A percentile compares a stretch with the other conserved stretches of the same genome.
Conservation (phyloP, 1,140 invertebrate species). For the Tetranychus urticae region DNA sequence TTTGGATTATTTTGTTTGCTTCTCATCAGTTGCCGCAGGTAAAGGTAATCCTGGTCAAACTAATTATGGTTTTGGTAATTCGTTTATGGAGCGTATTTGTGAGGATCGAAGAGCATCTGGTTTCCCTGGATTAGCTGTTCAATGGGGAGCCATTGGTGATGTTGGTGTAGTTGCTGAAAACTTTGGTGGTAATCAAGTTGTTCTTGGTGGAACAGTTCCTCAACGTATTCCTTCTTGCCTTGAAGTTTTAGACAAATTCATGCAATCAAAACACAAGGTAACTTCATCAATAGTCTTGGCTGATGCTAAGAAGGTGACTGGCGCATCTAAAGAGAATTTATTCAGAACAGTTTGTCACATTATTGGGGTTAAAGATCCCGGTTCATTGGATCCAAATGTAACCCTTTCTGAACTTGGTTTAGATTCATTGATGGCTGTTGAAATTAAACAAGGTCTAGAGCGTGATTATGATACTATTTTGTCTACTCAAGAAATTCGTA, state of each 20-base stretch:
- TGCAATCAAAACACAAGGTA: conserved; percentile 34
- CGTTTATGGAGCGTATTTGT: conserved; percentile 77
- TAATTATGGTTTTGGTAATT: conserved; percentile 89
- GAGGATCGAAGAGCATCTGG: conserved; percentile 52
- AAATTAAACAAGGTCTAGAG: conserved; percentile 40
- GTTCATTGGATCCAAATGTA: conserved; percentile 42
- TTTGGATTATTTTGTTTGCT: conserved; percentile 71
- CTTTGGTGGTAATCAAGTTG: conserved; percentile 52
- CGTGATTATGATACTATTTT: conserved; percentile 10
- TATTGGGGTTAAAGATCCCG: conserved; percentile 43
- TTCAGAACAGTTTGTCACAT: conserved; percentile 20
- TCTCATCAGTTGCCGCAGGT: conserved; percentile 81
- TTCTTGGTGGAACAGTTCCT: conserved; percentile 71
- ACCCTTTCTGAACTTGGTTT: conserved; percentile 75
- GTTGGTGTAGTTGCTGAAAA: conserved; percentile 51
- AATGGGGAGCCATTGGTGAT: conserved; percentile 74
- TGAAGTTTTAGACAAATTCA: conserved; percentile 54
- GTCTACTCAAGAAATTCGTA: conserved; percentile 7
- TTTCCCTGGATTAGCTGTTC: conserved; percentile 58
- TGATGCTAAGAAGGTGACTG: conserved; percentile 9
- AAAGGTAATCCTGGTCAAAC: conserved; percentile 78
- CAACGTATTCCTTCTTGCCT: conserved; percentile 76
- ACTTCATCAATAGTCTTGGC: conserved; percentile 1
- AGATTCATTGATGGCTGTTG: conserved; percentile 89
- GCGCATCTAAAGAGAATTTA: conserved; percentile 13